Evolutionary conservation across 2,888 invertebrate genomes (phyloP), one percentile per base, ranked within the genome.

Genomic region (Protophormia terraenovae): DNA sequence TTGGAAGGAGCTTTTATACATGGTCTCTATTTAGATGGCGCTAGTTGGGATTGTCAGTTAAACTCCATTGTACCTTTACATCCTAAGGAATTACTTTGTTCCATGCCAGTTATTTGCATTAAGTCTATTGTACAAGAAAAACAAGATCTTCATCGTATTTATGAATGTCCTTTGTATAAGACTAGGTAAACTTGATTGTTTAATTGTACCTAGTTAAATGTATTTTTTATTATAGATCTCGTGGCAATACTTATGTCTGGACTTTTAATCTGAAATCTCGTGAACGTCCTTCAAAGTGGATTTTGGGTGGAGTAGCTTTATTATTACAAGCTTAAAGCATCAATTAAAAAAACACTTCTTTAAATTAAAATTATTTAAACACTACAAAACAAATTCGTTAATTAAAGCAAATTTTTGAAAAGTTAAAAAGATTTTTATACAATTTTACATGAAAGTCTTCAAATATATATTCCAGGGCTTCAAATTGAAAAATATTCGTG

Each of bases 201-300:
- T 35, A 1, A 12, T 7, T 19, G 2, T 24, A 1, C 16, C 19
- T 7, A 47, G 16, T 19, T 27, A 10, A 47, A 12, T n/a, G 22
- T 10, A 32, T 0, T 29, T 41, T 41, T 53, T 1, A 22, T 72
- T 82, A 1, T 6, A 95, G 95, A 87, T 94, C 95, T 91, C 94
- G 98, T 73, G 98, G 98, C 0, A 97, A 96, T 0, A 98, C 98
- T 0, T 99, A 95, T 90, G 97, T 99, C 12, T 98, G 98, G 98
- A 98, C 98, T 0, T 98, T 99, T 91, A 98, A 98, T 92, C 93
- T 99, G 83, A 97, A 96, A 93, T 97, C 97, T 14, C 97, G 95
- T 90, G 97, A 98, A 89, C 97, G 96, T 88, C 95, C 98, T 0
- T 95, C 97, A 0, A 97, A 97, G 90, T 99, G 98, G 98, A 96